Conservation (phyloP, 2,888 invertebrate genomes). For the Octodonta nipae region DNA sequence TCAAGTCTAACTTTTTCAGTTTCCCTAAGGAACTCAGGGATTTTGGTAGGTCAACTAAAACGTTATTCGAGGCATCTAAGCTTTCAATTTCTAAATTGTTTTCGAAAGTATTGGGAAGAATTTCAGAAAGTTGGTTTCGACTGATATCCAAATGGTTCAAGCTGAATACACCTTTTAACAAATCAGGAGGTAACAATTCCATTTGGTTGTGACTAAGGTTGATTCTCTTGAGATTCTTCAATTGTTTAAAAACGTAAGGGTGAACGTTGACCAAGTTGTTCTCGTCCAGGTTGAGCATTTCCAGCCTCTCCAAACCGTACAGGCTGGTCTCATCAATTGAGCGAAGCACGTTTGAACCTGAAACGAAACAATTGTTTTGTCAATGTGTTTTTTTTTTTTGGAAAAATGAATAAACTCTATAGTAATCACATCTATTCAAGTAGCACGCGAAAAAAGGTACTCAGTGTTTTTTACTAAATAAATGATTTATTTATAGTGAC, state of each 20-base stretch:
- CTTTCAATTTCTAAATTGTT: constrained; percentile 54
- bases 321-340: constrained; percentile 57
- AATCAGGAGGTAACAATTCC: constrained; percentile 52
- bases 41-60: constrained; percentile 55
- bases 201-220: constrained; percentile 66
- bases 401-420: too few species aligned
- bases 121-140: constrained; percentile 56
- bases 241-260: constrained; percentile 49
- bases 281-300: constrained; percentile 59
- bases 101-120: constrained; percentile 50
- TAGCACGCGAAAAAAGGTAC: too few species aligned
- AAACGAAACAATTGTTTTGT: too few species aligned
- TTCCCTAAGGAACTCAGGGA: constrained; percentile 54
- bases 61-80: constrained; percentile 67
- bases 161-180: constrained; percentile 44
- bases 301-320: constrained; percentile 53
- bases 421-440: too few species aligned
- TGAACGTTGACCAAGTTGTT: constrained; percentile 59
- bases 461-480: too few species aligned
- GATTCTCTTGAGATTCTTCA: constrained; percentile 52
- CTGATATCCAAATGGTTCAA: constrained; percentile 56
- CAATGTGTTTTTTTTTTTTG: too few species aligned
- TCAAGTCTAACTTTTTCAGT: constrained; percentile 61
- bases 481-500: too few species aligned
- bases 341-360: constrained; percentile 60